Percentiles rank a stretch among this genome's conserved stretches.
phyloP scores from a whole-genome alignment of 2,113 vertebrate genomes.

The Probosciger aterrimus region DNA sequence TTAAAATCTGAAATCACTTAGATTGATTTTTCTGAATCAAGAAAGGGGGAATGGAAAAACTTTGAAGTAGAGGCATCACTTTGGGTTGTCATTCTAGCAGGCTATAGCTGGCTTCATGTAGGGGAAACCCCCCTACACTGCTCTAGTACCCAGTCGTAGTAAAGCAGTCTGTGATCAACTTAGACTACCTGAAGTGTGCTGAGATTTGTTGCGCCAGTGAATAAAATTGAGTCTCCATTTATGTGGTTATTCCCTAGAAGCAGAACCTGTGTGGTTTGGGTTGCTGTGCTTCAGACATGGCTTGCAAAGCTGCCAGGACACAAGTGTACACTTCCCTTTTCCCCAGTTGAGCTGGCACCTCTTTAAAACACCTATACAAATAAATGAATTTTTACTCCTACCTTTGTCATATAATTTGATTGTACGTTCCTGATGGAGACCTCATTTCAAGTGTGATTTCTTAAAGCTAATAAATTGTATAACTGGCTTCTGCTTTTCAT shows the following conservation, averaged over 20 bases:
- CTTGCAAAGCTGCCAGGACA: not conserved
- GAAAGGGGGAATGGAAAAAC: not conserved
- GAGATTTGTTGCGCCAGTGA: not conserved
- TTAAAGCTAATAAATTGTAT: not conserved
- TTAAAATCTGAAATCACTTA: not conserved
- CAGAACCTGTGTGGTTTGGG: not conserved
- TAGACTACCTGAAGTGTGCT: not conserved
- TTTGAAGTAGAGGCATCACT: not conserved
- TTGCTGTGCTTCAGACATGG: not conserved
- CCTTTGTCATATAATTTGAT: not conserved
- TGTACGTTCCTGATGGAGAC: not conserved
- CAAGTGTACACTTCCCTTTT: not conserved
- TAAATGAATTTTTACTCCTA: not conserved
- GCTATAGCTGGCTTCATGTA: not conserved
- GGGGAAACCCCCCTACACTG: fast-evolving
- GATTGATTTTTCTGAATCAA: not conserved
- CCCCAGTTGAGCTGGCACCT: not conserved
- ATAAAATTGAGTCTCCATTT: not conserved
- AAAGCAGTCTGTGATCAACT: not conserved
- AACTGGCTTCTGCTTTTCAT: not conserved
- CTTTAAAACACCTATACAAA: not conserved
- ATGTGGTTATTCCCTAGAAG: not conserved
- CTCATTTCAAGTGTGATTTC: not conserved
- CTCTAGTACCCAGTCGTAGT: not conserved
- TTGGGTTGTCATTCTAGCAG: too few species aligned